A percentile compares a stretch with the other conserved stretches of the same genome.
Conservation (phyloP, 2,113 vertebrate genomes). For the Anguilla japonica region DNA sequence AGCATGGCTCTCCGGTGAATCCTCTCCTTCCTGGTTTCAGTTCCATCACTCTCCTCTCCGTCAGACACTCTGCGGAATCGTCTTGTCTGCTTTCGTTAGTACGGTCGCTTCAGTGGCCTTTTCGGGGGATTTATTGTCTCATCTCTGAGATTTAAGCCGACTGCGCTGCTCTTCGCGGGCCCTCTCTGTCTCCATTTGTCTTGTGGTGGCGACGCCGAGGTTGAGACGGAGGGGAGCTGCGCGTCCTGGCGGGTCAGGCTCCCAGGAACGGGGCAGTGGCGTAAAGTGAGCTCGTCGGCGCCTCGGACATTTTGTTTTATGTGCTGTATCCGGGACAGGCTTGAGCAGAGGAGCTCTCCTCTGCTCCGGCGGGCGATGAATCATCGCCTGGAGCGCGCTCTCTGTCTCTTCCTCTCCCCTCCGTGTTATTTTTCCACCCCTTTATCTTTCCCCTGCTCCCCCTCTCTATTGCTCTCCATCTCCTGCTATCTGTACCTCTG, state of each 20-base stretch:
- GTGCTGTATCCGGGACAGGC: conserved; percentile 40
- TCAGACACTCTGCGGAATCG: background rate
- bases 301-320: conserved; percentile 31
- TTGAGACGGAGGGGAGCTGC: conserved; percentile 56
- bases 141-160: background rate
- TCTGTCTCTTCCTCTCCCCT: background rate
- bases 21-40: background rate
- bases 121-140: no score
- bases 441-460: conserved; percentile 11
- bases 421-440: conserved; percentile 27
- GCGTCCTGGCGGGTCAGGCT: conserved; percentile 60
- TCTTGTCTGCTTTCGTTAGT: background rate
- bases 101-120: no score
- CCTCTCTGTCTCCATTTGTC: conserved; percentile 53
- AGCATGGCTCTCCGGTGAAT: background rate
- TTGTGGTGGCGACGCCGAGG: conserved; percentile 49
- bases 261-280: conserved; percentile 57
- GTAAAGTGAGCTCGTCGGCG: conserved; percentile 49
- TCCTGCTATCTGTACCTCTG: no score
- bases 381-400: conserved; percentile 43
- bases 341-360: conserved; percentile 53
- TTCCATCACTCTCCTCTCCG: background rate
- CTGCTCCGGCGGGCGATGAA: conserved; percentile 54
- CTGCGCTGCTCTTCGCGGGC: conserved; percentile 10
- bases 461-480: background rate